phyloP scores from a whole-genome alignment of 2,888 invertebrate species.

The Eretmocerus hayati region DNA sequence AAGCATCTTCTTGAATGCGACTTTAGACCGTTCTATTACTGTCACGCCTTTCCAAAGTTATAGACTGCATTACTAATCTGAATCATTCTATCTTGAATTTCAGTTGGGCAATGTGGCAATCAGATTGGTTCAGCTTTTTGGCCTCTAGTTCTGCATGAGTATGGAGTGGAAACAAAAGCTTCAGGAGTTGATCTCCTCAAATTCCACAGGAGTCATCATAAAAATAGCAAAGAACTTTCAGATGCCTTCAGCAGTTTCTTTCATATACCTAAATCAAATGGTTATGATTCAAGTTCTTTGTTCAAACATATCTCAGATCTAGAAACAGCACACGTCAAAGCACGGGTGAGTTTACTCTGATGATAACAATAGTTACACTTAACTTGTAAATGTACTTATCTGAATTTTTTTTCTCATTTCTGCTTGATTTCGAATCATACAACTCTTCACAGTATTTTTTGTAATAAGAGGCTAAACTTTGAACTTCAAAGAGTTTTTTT shows the following conservation, averaged over 20 bases:
- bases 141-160: slow-evolving; percentile 51
- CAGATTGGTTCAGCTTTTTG: slow-evolving; percentile 53
- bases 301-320: slow-evolving; percentile 43
- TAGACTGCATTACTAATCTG: no score
- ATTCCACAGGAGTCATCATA: slow-evolving; percentile 29
- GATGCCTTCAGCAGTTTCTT: slow-evolving; percentile 51
- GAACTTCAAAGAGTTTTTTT: no score
- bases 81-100: no score
- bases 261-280: slow-evolving; percentile 36
- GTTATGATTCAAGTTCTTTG: slow-evolving; percentile 30
- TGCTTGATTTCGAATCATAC: no score
- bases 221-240: slow-evolving; percentile 36
- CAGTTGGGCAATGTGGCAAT: slow-evolving; percentile 56
- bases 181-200: slow-evolving; percentile 33
- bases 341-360: slow-evolving; percentile 48
- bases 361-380: no score
- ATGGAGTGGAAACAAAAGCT: slow-evolving; percentile 42
- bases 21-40: no score
- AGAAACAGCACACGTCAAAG: slow-evolving; percentile 47
- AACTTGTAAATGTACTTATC: no score
- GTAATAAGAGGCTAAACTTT: no score
- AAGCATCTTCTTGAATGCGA: no score
- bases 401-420: no score
- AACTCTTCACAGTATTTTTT: no score
- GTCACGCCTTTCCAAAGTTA: no score